Evolutionary conservation across 37 sponge, comb jelly and placozoan species (phyloP).

Genomic region (Petrosia ficiformis): DNA sequence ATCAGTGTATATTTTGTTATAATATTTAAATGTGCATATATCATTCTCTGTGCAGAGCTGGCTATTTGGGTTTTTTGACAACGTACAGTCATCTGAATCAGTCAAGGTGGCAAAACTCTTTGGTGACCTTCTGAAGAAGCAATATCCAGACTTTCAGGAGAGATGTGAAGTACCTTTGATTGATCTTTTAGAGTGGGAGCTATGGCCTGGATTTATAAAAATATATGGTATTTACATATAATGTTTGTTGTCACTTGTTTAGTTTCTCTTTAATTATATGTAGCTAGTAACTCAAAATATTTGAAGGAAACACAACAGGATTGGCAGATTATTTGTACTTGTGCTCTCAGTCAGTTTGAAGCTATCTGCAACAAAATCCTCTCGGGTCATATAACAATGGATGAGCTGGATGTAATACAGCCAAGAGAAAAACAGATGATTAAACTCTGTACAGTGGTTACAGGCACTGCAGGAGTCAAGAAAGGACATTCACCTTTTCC

Average conservation of each 20-base stretch:
- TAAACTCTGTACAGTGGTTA: slow-evolving; percentile 27
- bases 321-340: slow-evolving; percentile 12
- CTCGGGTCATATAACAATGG: slow-evolving; percentile 18
- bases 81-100: too few species aligned
- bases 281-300: neutral
- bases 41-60: too few species aligned
- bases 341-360: slow-evolving; percentile 20
- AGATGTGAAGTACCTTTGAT: slow-evolving; percentile 4
- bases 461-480: neutral
- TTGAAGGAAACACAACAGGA: slow-evolving; percentile 7
- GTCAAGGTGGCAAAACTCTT: neutral
- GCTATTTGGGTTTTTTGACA: too few species aligned
- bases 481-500: too few species aligned
- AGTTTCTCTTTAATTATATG: neutral
- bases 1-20: too few species aligned
- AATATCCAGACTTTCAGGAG: slow-evolving; percentile 18
- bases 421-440: slow-evolving; percentile 18
- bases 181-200: slow-evolving; percentile 39
- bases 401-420: slow-evolving; percentile 20
- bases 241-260: neutral
- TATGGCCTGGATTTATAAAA: slow-evolving; percentile 19
- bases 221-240: slow-evolving; percentile 4
- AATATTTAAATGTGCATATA: too few species aligned
- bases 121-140: slow-evolving; percentile 4
- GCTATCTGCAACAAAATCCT: slow-evolving; percentile 8